Percentiles rank a stretch among this genome's conserved stretches.
Evolutionary conservation across 2,113 vertebrate genomes (phyloP).

Genomic region (Onychostoma macrolepis): DNA sequence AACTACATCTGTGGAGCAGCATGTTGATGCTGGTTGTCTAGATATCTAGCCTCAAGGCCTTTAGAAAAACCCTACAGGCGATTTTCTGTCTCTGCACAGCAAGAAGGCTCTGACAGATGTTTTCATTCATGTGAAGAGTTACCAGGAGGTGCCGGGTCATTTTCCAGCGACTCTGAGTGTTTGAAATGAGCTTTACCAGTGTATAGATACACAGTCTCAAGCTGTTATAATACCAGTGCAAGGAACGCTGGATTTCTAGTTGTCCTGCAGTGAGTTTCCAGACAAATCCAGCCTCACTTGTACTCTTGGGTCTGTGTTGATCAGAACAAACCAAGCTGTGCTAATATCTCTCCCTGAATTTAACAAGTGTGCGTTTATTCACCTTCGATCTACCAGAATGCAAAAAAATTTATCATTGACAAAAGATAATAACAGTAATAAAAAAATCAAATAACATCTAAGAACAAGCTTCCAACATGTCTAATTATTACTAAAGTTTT

Average conservation of each 20-base stretch:
- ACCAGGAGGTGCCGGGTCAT: constrained; percentile 25
- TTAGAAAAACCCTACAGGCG: constrained; percentile 7
- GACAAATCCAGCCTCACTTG: background rate
- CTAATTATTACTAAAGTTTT: constrained; percentile 6
- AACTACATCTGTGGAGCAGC: constrained; percentile 17
- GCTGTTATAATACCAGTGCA: constrained; percentile 35
- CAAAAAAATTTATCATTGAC: background rate
- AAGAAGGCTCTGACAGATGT: constrained; percentile 35
- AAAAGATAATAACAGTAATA: constrained; percentile 15
- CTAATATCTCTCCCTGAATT: background rate
- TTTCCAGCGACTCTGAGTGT: constrained; percentile 13
- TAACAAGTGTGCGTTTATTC: background rate
- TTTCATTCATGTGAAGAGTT: constrained; percentile 40
- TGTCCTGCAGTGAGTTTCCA: background rate
- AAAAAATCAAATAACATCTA: background rate
- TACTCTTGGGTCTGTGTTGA: background rate
- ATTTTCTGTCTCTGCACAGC: constrained; percentile 32
- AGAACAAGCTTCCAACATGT: background rate
- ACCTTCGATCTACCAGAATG: background rate
- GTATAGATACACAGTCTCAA: constrained; percentile 16
- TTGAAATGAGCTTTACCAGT: constrained; percentile 29
- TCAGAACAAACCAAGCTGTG: background rate
- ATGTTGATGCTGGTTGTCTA: constrained; percentile 23
- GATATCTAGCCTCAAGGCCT: constrained; percentile 32
- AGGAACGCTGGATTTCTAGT: constrained; percentile 15